A percentile compares a stretch with the other conserved stretches of the same genome.
Evolutionary conservation across 2,888 invertebrate species (phyloP).

Genomic region (Celastrina argiolus): DNA sequence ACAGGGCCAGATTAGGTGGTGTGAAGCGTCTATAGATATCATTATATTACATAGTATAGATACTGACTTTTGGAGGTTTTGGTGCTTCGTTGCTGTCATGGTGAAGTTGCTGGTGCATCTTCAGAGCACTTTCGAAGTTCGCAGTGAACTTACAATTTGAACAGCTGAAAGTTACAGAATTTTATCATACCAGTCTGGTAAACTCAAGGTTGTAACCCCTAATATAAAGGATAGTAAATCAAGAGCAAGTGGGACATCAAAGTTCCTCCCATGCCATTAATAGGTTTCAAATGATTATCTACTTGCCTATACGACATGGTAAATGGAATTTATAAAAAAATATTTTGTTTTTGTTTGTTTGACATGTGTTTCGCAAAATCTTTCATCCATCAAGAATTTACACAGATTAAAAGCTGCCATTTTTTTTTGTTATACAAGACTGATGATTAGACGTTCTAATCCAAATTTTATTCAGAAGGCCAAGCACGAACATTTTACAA

Average conservation of each 20-base stretch:
- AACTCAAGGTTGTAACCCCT: too few species aligned
- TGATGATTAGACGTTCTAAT: too few species aligned
- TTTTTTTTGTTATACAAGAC: too few species aligned
- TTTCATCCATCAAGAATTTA: neutral
- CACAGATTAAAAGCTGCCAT: neutral
- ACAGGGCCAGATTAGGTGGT: too few species aligned
- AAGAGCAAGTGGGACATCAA: too few species aligned
- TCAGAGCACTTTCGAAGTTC: conserved; percentile 59
- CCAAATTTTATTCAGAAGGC: too few species aligned
- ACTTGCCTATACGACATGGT: neutral
- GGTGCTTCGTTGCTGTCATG: conserved; percentile 42
- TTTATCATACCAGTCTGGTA: too few species aligned
- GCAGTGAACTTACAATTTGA: conserved; percentile 59
- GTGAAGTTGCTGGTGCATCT: conserved; percentile 61
- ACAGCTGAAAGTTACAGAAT: conserved; percentile 50
- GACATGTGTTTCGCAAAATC: neutral
- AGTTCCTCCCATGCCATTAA: too few species aligned
- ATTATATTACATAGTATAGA: neutral
- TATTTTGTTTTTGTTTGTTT: neutral
- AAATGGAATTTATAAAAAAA: neutral
- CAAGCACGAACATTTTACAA: too few species aligned
- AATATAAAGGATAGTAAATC: too few species aligned
- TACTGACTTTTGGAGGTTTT: neutral
- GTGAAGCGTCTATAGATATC: too few species aligned
- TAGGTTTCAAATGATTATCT: too few species aligned